Percentiles rank a stretch among this genome's conserved stretches.
phyloP scores from a whole-genome alignment of 2,888 invertebrate species.

The Leucozona laternaria region DNA sequence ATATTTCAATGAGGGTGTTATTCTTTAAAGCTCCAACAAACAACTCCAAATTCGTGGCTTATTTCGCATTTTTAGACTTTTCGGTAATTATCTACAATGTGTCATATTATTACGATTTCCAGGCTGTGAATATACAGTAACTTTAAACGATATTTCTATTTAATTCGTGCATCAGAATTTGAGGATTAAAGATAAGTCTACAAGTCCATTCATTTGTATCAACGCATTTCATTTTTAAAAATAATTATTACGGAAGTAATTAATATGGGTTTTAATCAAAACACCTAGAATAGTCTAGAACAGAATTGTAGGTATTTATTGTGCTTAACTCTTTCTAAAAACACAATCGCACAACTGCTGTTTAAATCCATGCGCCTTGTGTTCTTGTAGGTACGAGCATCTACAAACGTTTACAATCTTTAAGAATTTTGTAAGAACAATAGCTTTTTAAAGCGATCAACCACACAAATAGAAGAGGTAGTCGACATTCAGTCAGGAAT shows the following conservation, averaged over 20 bases:
- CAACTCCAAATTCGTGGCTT: too few relatives aligned
- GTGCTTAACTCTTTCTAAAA: not conserved
- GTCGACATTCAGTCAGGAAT: conserved; percentile 11
- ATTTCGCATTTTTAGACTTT: too few relatives aligned
- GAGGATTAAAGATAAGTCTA: too few relatives aligned
- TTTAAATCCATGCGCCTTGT: not conserved
- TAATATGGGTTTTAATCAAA: not conserved
- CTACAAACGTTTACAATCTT: not conserved
- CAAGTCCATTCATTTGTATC: too few relatives aligned
- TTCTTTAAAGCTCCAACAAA: too few relatives aligned
- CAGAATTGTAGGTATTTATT: not conserved
- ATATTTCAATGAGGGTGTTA: too few relatives aligned
- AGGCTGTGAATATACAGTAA: too few relatives aligned
- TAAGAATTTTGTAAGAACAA: not conserved
- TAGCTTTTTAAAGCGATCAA: conserved; percentile 9
- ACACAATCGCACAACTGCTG: not conserved
- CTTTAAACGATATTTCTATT: too few relatives aligned
- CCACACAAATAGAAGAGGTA: not conserved
- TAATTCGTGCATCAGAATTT: too few relatives aligned
- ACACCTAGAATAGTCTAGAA: not conserved
- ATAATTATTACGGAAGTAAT: not conserved
- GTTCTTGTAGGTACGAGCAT: not conserved
- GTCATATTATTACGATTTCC: too few relatives aligned
- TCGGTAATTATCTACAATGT: too few relatives aligned
- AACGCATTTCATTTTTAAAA: too few relatives aligned